phyloP scores from a whole-genome alignment of 2,888 invertebrate genomes.

The Coelopa pilipes region DNA sequence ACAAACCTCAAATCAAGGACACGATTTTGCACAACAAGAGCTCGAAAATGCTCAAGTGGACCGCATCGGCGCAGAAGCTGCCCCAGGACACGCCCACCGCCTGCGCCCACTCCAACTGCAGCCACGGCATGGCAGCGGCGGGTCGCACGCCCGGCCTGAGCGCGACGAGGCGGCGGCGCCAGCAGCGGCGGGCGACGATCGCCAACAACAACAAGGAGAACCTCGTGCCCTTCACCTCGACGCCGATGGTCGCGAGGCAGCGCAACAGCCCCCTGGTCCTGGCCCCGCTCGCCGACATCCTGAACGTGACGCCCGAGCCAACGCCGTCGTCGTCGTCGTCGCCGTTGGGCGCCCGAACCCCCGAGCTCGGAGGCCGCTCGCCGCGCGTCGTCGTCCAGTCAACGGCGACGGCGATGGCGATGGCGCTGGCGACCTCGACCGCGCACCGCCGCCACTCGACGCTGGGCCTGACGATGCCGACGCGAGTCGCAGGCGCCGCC shows the following conservation, averaged over 20 bases:
- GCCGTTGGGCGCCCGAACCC: slow-evolving; percentile 34
- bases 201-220: slow-evolving; percentile 59
- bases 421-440: slow-evolving; percentile 10
- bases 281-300: slow-evolving; percentile 58
- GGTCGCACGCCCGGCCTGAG: slow-evolving; percentile 38
- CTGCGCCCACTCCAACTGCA: slow-evolving; percentile 25
- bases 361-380: slow-evolving; percentile 29
- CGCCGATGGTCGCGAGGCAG: slow-evolving; percentile 52
- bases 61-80: slow-evolving; percentile 57
- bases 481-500: neutral
- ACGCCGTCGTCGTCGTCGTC: no score
- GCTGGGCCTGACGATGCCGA: slow-evolving; percentile 36
- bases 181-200: slow-evolving; percentile 57
- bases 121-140: slow-evolving; percentile 37
- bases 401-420: no score
- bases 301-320: slow-evolving; percentile 55
- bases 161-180: slow-evolving; percentile 44
- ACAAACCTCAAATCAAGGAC: neutral
- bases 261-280: slow-evolving; percentile 57
- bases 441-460: slow-evolving; percentile 43
- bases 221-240: slow-evolving; percentile 54
- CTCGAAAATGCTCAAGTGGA: slow-evolving; percentile 63
- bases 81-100: slow-evolving; percentile 48
- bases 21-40: neutral
- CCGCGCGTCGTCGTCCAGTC: neutral